Base-by-base conservation (phyloP, 2,797 vertebrate genomes). In the Brachyrhaphis roseni region DNA sequence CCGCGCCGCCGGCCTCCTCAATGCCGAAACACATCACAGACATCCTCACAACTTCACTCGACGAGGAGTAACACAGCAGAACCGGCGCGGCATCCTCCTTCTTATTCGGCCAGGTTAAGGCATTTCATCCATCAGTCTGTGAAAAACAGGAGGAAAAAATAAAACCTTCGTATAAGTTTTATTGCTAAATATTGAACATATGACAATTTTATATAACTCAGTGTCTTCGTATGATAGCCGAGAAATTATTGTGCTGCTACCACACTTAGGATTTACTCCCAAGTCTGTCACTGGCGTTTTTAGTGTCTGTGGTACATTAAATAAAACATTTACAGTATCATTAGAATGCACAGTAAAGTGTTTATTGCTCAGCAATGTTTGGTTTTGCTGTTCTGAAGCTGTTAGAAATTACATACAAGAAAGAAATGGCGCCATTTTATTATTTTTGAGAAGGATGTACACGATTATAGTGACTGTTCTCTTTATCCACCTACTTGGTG, bases 1-100 rank as follows among this genome's bases (percentile, higher is more conserved):
- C 94, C 80, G 84, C 95, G 91, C 95, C 96, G 92, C 94, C 95
- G 95, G 93, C 96, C 95, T 71, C 91, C 85, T 82, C 94, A 72
- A 7, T 84, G 95, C 95, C 94, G 88, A 94, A 90, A 91, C 93
- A 89, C 90, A 77, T 94, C 88, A 94, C 84, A 88, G 95, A 94
- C 91, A 85, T 91, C 96, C 92, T 95, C 95, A 95, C 95, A 92
- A 95, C 96, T 87, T 84, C 16, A 86, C 73, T 72, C 79, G 16
- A 75, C 85, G 36, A 76, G 0, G 53, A 84, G 83, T 77, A 18
- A 45, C 84, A 28, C 62, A 2, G 78, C 78, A 71, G 45, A 74
- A 64, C 71, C 15, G 75, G 26, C 74, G 36, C 11, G 5, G 18
- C 28, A 20, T 23, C 6, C 1, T 16, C 18, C 15, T 23, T 6